A percentile compares a stretch with the other conserved stretches of the same genome.
Evolutionary conservation across 2,797 vertebrate genomes (phyloP).

Genomic region (Pipistrellus pygmaeus): DNA sequence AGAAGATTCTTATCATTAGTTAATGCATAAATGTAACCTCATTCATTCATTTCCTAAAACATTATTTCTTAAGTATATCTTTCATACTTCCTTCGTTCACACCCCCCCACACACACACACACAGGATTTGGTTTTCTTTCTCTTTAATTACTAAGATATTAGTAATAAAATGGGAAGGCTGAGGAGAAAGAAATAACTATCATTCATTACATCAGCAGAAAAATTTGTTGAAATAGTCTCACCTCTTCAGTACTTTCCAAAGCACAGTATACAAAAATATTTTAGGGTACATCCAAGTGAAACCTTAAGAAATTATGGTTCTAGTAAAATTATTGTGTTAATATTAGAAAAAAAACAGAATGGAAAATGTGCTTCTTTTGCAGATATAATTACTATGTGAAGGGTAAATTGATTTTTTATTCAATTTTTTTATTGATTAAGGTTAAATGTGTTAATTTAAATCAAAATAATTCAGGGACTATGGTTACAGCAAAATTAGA

Average conservation of each 20-base stretch:
- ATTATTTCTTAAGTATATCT: not conserved
- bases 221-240: not conserved
- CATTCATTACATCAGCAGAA: not conserved
- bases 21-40: not conserved
- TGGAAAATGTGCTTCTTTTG: conserved; percentile 30
- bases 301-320: not conserved
- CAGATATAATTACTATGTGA: not conserved
- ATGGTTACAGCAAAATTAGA: not conserved
- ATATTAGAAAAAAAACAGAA: not conserved
- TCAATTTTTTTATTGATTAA: too few relatives aligned
- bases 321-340: conserved; percentile 7
- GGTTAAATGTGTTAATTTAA: not conserved
- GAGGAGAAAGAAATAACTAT: not conserved
- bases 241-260: not conserved
- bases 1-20: not conserved
- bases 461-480: not conserved
- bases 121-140: not conserved
- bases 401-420: not conserved
- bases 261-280: not conserved
- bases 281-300: not conserved
- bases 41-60: conserved; percentile 14
- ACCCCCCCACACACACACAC: not conserved
- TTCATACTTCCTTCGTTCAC: not conserved
- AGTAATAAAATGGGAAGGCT: not conserved
- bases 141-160: conserved; percentile 5